Evolutionary conservation across 2,113 vertebrate genomes (phyloP), one percentile per base, ranked within the genome.

Genomic region (Microcebus jonahi): DNA sequence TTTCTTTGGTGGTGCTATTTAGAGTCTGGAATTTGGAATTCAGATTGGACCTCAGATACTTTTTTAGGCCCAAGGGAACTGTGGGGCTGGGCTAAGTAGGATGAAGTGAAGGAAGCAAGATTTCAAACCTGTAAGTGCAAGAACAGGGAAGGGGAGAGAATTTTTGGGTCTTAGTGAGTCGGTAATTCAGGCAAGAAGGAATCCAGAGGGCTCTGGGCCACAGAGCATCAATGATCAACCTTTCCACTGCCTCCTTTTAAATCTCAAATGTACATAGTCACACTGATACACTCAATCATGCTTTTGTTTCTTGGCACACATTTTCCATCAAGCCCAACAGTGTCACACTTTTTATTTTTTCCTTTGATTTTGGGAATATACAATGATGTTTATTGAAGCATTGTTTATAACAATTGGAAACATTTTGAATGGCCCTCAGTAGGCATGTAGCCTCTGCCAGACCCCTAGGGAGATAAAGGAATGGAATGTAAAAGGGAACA

Each of bases 361-460:
- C 53, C 53, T 57, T 55, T 12, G 45, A 45, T 34, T 90, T 88
- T 71, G 68, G 75, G 18, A 87, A 53, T 61, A 6, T 82, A 67
- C 23, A 77, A 88, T 21, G 9, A 42, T 91, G 14, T 77, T 94
- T 88, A 93, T 4, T 76, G 67, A 86, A 87, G 18, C 65, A 45
- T 15, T 70, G 61, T 79, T 93, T 79, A 48, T 92, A 85, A 76
- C 63, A 89, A 71, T 70, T 80, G 31, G 61, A 95, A 91, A 91
- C 0, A 0, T 68, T 82, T n/a, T 88, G 45, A 88, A 70, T 83
- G 25, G 57, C n/a, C 53, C 5, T 55, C 17, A 55, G 17, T 55
- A 55, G 53, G 53, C 53, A 55, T 1, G 1, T 55, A 55, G 53
- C 53, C 53, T 55, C 53, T 55, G 53, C 17, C 53, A 55, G 53